Percentiles rank a stretch among this genome's conserved stretches.
These are phyloP conservation scores for Seison nebaliae DNA, from an alignment of 1,140 invertebrate genomes.

Conservation along the genomic window DNA sequence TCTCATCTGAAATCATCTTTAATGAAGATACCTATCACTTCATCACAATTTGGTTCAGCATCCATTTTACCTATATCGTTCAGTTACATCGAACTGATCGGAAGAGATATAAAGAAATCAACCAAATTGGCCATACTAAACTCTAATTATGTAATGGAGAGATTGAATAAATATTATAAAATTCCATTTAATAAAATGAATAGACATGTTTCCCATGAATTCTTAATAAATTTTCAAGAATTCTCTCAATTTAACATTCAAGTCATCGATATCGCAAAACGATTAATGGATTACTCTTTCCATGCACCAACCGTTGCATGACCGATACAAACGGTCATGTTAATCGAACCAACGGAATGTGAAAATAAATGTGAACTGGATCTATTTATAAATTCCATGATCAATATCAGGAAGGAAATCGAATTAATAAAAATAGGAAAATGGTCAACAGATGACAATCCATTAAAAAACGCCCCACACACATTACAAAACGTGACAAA, in stretches of 20 bases:
- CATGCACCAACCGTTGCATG: constrained; percentile 97
- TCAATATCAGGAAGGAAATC: constrained; percentile 74
- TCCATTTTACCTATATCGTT: constrained; percentile 92
- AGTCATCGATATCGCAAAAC: constrained; percentile 81
- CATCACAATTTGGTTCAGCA: constrained; percentile 61
- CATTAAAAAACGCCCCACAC: constrained; percentile 77
- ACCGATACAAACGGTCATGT: constrained; percentile 77
- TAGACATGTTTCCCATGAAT: constrained; percentile 72
- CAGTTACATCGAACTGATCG: constrained; percentile 99
- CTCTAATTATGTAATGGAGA: constrained; percentile 88
- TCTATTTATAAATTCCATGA: constrained; percentile 73
- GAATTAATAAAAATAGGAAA: constrained; percentile 62
- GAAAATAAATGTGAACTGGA: constrained; percentile 84
- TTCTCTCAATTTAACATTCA: constrained; percentile 81
- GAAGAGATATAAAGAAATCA: constrained; percentile 58
- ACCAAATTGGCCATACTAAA: constrained; percentile 91
- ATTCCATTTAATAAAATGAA: constrained; percentile 60
- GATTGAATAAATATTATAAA: constrained; percentile 58
- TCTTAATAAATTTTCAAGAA: constrained; percentile 78
- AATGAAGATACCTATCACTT: constrained; percentile 67
- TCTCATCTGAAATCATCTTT: constrained; percentile 68
- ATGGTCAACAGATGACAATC: constrained; percentile 57
- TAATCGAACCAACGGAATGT: constrained; percentile 97
- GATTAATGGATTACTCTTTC: constrained; percentile 92
- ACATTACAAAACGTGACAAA: too few relatives aligned